These are phyloP conservation scores for Heliconius ismenius DNA, from an alignment of 2,888 invertebrate species.

Conservation along the genomic window DNA sequence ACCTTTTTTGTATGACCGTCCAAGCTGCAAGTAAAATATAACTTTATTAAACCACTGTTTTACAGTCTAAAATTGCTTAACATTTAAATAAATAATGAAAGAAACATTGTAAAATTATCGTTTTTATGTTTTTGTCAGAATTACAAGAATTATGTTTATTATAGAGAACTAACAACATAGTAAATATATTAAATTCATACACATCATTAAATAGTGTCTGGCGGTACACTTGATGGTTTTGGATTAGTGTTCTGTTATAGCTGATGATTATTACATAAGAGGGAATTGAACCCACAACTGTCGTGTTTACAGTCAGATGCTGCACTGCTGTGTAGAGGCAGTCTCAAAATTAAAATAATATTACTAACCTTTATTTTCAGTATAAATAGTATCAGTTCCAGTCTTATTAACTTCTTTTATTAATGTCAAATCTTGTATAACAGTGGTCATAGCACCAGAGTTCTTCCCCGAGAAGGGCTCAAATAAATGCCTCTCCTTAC, in stretches of 20 bases:
- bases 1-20: constrained; percentile 80
- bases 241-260: too few relatives aligned
- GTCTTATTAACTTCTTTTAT: constrained; percentile 78
- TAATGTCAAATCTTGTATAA: constrained; percentile 82
- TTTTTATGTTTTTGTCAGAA: too few relatives aligned
- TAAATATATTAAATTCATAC: too few relatives aligned
- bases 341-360: background rate
- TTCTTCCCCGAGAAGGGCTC: constrained; percentile 89
- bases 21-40: constrained; percentile 60
- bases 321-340: too few relatives aligned
- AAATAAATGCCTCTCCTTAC: constrained; percentile 87
- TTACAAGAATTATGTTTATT: too few relatives aligned
- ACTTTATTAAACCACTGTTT: background rate
- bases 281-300: background rate
- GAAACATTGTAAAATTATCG: too few relatives aligned
- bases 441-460: constrained; percentile 87
- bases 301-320: too few relatives aligned
- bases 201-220: too few relatives aligned
- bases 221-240: too few relatives aligned
- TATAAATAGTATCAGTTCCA: constrained; percentile 66
- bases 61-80: background rate
- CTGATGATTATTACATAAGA: too few relatives aligned
- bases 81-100: background rate
- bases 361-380: constrained; percentile 68
- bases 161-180: too few relatives aligned